Evolutionary conservation across 1,140 invertebrate species (phyloP).

Genomic region (Physella acuta): DNA sequence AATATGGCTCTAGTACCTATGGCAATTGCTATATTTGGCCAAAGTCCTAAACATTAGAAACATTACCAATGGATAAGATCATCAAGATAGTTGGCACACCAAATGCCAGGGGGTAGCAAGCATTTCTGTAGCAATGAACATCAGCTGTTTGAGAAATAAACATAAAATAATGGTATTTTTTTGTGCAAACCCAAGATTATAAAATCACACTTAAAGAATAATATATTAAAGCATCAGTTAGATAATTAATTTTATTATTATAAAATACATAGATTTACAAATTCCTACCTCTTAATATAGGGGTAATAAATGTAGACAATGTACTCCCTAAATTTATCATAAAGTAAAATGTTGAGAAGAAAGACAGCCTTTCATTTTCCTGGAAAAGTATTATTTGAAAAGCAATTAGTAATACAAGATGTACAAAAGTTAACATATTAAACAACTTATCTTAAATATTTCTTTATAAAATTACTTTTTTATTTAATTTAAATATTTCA

Average conservation of each 20-base stretch:
- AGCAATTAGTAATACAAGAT: too few species aligned
- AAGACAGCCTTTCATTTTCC: conserved; percentile 72
- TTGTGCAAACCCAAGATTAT: too few species aligned
- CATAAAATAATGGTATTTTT: background rate
- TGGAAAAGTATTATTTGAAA: conserved; percentile 36
- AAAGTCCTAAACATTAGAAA: background rate
- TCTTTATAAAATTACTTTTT: conserved; percentile 1
- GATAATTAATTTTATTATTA: too few species aligned
- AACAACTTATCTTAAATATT: too few species aligned
- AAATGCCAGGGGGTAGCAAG: conserved; percentile 90
- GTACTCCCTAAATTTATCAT: conserved; percentile 90
- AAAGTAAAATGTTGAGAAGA: conserved; percentile 93
- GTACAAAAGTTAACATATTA: too few species aligned
- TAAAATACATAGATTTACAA: too few species aligned
- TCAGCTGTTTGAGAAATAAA: conserved; percentile 62
- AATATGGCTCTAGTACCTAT: background rate
- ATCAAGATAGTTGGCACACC: conserved; percentile 75
- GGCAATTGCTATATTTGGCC: background rate
- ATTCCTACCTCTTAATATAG: conserved; percentile 70
- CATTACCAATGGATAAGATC: conserved; percentile 49
- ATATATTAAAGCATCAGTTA: too few species aligned
- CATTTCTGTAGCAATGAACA: conserved; percentile 78
- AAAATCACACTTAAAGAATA: too few species aligned
- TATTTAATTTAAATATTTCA: background rate
- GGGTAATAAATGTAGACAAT: conserved; percentile 86